Evolutionary conservation across 2,113 vertebrate species (phyloP), one percentile per base, ranked within the genome.

Genomic region (Willisornis vidua): DNA sequence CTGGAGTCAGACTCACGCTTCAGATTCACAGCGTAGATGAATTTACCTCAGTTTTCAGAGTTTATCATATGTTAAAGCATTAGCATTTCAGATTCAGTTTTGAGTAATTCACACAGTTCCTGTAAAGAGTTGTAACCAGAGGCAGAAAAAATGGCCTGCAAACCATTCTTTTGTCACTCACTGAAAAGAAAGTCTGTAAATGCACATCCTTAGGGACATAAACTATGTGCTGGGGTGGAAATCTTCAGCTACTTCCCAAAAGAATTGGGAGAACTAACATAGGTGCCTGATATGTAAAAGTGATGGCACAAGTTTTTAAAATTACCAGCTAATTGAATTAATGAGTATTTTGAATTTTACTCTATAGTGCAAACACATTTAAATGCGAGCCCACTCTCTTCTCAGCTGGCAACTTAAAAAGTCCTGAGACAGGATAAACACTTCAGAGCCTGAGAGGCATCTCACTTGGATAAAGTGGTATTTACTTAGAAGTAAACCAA

Each of bases 241-340:
- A 49, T 62, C 58, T 86, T 95, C 92, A 90, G 25, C 54, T 85
- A 19, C 23, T 80, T 83, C 51, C 45, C 46, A 51, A 54, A 87
- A 59, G 7, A 61, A 78, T 5, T 73, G 6, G 7, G 24, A 59
- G 68, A 87, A 66, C 7, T 43, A 74, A n/a, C 20, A 61, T 3
- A 58, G 1, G 2, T 48, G 11, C 10, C 16, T 18, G 23, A 45
- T 23, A 33, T 31, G 6, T 41, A 85, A 72, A 87, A 91, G 46
- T 3, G 1, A 4, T 55, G 10, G 14, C 12, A 29, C 12, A 59
- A 17, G 5, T 73, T 85, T 81, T 79, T 79, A 3, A 57, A 19
- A 10, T 37, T 72, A 51, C 14, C 20, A 33, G 33, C 13, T 52
- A 83, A 48, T 6, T 39, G 12, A 94, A 70, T 57, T 35, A 51